Conservation (phyloP, 2,113 vertebrate genomes). For the Lepus europaeus region DNA sequence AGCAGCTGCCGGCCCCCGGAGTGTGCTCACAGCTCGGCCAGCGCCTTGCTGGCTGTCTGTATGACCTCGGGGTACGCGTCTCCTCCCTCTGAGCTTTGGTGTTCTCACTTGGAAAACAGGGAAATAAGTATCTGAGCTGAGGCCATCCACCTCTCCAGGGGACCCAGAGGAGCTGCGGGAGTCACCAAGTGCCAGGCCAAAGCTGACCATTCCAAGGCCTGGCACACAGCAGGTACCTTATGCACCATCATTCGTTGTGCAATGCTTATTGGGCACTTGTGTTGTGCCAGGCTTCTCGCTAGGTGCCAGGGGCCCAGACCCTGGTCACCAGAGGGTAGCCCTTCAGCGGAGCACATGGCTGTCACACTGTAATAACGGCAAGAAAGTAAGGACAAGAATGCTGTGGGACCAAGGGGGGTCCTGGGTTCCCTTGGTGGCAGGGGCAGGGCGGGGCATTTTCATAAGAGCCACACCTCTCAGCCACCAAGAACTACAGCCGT, state of each 20-base stretch:
- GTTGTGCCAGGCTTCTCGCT: background rate
- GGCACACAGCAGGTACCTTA: conserved; percentile 26
- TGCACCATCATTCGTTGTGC: rapidly evolving
- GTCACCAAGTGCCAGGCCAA: background rate
- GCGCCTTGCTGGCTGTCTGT: background rate
- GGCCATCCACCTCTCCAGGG: conserved; percentile 38
- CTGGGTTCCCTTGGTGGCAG: background rate
- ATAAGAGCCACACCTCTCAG: background rate
- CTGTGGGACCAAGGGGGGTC: background rate
- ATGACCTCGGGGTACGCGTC: conserved; percentile 6
- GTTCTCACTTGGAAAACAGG: conserved; percentile 61
- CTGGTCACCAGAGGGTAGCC: background rate
- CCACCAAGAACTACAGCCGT: background rate
- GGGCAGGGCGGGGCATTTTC: background rate
- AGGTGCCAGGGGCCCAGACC: background rate
- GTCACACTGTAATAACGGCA: background rate
- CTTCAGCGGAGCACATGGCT: background rate
- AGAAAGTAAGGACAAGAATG: background rate
- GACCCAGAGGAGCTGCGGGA: conserved; percentile 15
- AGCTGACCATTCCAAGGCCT: background rate
- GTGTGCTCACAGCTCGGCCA: background rate
- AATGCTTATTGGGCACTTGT: background rate
- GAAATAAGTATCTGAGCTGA: conserved; percentile 62
- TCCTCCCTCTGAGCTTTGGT: conserved; percentile 5
- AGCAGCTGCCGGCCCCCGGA: background rate